Evolutionary conservation across 2,888 invertebrate species (phyloP).

Genomic region (Steinernema carpocapsae): DNA sequence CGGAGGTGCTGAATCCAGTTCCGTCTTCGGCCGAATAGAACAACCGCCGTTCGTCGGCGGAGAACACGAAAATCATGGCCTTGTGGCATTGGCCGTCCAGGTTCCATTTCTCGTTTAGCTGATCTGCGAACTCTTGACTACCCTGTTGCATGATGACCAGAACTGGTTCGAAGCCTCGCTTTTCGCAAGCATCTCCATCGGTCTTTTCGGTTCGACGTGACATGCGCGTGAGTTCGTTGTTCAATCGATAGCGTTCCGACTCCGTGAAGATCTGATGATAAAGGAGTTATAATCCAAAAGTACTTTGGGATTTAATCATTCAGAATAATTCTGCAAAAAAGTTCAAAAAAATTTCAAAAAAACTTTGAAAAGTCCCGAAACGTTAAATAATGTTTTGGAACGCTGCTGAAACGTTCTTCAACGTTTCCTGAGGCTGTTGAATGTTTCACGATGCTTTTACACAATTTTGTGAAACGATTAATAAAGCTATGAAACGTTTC

Average conservation of each 20-base stretch:
- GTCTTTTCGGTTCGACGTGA: conserved; percentile 43
- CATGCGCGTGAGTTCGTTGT: conserved; percentile 47
- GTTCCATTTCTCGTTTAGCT: conserved; percentile 49
- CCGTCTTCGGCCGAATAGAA: conserved; percentile 49
- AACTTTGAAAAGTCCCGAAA: no score
- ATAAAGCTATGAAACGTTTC: no score
- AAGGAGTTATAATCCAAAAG: no score
- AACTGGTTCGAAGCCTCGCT: conserved; percentile 51
- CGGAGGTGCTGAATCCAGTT: conserved; percentile 39
- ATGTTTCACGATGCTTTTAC: no score
- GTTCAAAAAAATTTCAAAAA: no score
- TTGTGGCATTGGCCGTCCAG: conserved; percentile 53
- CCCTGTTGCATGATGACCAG: conserved; percentile 49
- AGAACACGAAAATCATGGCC: conserved; percentile 48
- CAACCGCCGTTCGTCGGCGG: conserved; percentile 48
- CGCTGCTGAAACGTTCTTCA: no score
- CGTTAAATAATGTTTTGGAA: no score
- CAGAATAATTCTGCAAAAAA: no score
- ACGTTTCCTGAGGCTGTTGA: no score
- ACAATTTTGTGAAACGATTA: no score
- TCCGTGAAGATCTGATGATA: conserved; percentile 48
- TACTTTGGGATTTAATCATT: no score
- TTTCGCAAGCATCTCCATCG: conserved; percentile 46
- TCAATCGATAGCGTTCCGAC: conserved; percentile 52
- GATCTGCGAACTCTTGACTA: conserved; percentile 49